These are phyloP conservation scores for Gobius niger DNA, from an alignment of 2,113 vertebrate species.

Conservation along the genomic window DNA sequence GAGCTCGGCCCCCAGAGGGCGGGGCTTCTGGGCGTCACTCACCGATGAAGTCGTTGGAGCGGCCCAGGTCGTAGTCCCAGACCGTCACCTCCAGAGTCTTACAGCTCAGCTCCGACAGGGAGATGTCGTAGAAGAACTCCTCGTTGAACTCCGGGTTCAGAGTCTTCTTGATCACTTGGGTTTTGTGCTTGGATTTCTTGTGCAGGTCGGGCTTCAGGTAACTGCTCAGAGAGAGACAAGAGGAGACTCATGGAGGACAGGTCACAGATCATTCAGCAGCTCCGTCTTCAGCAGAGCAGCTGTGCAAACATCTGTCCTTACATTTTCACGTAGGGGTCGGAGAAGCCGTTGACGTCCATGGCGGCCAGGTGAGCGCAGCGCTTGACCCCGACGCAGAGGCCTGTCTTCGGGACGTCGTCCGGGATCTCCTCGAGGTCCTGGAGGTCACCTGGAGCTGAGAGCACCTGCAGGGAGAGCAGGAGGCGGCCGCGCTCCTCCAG, in stretches of 20 bases:
- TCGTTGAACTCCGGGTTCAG: constrained; percentile 89
- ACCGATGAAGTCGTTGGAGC: constrained; percentile 90
- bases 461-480: constrained; percentile 81
- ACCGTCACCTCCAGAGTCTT: constrained; percentile 86
- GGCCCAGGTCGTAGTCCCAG: constrained; percentile 88
- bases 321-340: constrained; percentile 88
- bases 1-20: too few relatives aligned
- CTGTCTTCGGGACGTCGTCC: constrained; percentile 46
- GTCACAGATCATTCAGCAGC: too few relatives aligned
- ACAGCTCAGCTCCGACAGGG: constrained; percentile 75
- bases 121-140: constrained; percentile 88
- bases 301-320: too few relatives aligned
- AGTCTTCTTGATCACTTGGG: constrained; percentile 86
- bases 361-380: constrained; percentile 87
- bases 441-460: constrained; percentile 41
- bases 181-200: constrained; percentile 91
- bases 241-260: too few relatives aligned
- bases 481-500: constrained; percentile 85
- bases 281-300: too few relatives aligned
- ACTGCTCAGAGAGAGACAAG: constrained; percentile 55
- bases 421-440: constrained; percentile 17
- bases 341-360: constrained; percentile 89
- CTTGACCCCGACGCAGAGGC: constrained; percentile 82
- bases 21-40: too few relatives aligned
- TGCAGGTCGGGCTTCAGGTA: constrained; percentile 86